These are phyloP conservation scores for Caenorhabditis remanei DNA, from an alignment of 1,140 invertebrate species.

Conservation along the genomic window DNA sequence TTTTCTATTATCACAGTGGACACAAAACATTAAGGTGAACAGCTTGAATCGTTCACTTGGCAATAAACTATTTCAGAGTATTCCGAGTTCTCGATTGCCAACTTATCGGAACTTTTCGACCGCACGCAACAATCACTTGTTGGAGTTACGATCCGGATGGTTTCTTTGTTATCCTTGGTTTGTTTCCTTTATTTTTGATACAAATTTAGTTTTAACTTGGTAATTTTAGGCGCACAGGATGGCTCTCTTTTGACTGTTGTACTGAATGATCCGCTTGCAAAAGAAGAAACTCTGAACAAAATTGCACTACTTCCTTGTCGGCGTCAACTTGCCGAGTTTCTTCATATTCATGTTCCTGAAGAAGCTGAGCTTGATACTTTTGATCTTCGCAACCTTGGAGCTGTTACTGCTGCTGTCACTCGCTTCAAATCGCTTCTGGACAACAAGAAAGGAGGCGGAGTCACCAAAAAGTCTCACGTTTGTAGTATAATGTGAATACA, in stretches of 20 bases:
- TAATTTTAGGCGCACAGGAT: conserved; percentile 66
- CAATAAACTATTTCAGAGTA: neutral
- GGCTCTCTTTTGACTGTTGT: conserved; percentile 70
- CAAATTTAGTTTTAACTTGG: conserved; percentile 87
- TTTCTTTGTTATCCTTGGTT: conserved; percentile 69
- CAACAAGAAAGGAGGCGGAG: conserved; percentile 27
- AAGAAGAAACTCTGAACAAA: conserved; percentile 53
- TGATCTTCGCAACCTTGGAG: conserved; percentile 68
- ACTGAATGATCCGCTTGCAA: conserved; percentile 63
- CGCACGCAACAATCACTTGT: conserved; percentile 70
- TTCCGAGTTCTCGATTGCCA: conserved; percentile 71
- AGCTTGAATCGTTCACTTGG: neutral
- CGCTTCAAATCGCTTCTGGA: conserved; percentile 69
- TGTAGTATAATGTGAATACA: conserved; percentile 68
- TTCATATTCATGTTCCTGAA: conserved; percentile 67
- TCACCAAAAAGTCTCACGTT: conserved; percentile 70
- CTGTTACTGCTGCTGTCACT: conserved; percentile 71
- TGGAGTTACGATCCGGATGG: conserved; percentile 67
- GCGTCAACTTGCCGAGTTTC: conserved; percentile 71
- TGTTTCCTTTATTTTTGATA: neutral
- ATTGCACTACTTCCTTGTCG: conserved; percentile 68
- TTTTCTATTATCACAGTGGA: conserved; percentile 96
- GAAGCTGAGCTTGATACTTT: conserved; percentile 58
- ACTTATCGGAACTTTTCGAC: conserved; percentile 65
- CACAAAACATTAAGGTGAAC: conserved; percentile 80